Conservation (phyloP, 1,140 invertebrate genomes). For the Ctenoplectra terminalis region DNA sequence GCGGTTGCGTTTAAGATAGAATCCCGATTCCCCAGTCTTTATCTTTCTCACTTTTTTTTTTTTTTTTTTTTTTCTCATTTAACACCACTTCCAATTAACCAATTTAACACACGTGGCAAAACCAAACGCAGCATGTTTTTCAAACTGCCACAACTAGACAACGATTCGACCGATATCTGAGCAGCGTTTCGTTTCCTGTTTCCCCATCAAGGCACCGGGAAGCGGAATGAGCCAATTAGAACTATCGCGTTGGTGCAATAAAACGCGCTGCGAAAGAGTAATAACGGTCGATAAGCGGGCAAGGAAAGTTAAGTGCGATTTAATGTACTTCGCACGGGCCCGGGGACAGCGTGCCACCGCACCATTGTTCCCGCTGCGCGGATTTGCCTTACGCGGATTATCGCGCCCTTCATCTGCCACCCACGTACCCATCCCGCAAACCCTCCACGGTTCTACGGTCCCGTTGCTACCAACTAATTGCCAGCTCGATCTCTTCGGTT, state of each 20-base stretch:
- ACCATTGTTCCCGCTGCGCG: slow-evolving; percentile 16
- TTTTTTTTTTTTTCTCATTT: not conserved
- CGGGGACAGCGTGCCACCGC: not conserved
- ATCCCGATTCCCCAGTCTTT: too few relatives aligned
- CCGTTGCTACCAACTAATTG: slow-evolving; percentile 13
- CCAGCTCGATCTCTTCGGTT: not conserved
- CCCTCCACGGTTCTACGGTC: not conserved
- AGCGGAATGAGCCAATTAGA: slow-evolving; percentile 46
- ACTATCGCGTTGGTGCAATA: slow-evolving; percentile 25
- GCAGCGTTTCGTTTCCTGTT: slow-evolving; percentile 9
- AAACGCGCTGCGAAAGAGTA: slow-evolving; percentile 32
- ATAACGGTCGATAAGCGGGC: slow-evolving; percentile 33
- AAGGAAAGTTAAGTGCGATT: slow-evolving; percentile 51
- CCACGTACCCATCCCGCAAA: not conserved
- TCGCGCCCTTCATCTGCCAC: slow-evolving; percentile 24
- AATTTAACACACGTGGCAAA: not conserved
- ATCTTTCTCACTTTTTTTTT: too few relatives aligned
- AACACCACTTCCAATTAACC: not conserved
- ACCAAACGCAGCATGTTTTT: not conserved
- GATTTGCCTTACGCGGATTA: slow-evolving; percentile 39
- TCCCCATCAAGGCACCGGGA: not conserved
- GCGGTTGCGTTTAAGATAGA: too few relatives aligned
- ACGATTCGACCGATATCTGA: not conserved
- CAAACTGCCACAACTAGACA: not conserved
- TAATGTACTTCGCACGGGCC: slow-evolving; percentile 38